These are phyloP conservation scores for Diprion similis DNA, from an alignment of 1,140 invertebrate species.

Conservation along the genomic window DNA sequence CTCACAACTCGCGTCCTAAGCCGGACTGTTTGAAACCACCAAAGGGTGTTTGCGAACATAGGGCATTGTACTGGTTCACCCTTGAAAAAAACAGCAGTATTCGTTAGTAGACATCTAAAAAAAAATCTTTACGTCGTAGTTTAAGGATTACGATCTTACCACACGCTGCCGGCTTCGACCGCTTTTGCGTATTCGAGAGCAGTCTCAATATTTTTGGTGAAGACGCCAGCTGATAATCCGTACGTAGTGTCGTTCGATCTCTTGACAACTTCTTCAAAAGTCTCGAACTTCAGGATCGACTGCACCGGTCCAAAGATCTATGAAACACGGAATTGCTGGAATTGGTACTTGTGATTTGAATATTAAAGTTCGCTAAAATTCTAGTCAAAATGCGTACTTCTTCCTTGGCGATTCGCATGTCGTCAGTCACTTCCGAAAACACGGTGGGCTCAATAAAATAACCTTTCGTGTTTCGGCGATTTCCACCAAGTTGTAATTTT, in stretches of 20 bases:
- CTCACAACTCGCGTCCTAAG: constrained; percentile 81
- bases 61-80: constrained; percentile 86
- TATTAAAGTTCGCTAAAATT: neutral
- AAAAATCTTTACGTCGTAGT: constrained; percentile 18
- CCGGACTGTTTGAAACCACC: constrained; percentile 90
- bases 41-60: constrained; percentile 80
- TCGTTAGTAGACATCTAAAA: constrained; percentile 13
- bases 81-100: constrained; percentile 56
- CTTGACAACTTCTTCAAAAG: constrained; percentile 87
- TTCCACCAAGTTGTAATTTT: constrained; percentile 76
- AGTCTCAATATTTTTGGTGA: constrained; percentile 87
- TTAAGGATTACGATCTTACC: constrained; percentile 63
- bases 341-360: neutral
- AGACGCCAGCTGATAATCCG: constrained; percentile 86
- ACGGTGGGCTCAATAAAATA: constrained; percentile 89
- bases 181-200: constrained; percentile 78
- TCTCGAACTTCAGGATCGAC: constrained; percentile 88
- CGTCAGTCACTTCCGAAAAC: constrained; percentile 83
- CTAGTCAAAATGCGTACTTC: constrained; percentile 62
- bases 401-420: constrained; percentile 87
- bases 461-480: constrained; percentile 72
- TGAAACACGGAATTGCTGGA: constrained; percentile 27
- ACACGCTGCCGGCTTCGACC: constrained; percentile 88
- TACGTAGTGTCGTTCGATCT: constrained; percentile 88
- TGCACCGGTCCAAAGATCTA: constrained; percentile 95